phyloP scores from a whole-genome alignment of 2,888 invertebrate species.

The Trichopoda pennipes region DNA sequence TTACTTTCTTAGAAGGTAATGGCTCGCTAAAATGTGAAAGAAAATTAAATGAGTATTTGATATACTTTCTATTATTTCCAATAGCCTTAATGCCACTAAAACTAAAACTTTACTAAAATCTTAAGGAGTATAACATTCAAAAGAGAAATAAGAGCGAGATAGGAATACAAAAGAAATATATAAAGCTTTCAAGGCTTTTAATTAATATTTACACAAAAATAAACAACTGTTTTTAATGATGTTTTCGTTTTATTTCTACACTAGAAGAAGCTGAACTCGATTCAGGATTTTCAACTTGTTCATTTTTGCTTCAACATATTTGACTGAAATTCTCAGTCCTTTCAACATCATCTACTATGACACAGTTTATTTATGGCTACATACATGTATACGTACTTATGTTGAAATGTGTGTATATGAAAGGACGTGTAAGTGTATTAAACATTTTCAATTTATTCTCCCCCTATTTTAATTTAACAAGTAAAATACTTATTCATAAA shows the following conservation, averaged over 20 bases:
- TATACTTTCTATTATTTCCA: background rate
- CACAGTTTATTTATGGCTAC: constrained; percentile 9
- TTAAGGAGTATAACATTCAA: background rate
- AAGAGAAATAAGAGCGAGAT: background rate
- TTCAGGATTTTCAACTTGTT: background rate
- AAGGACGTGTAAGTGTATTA: background rate
- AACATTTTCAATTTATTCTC: too few species aligned
- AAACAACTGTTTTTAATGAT: constrained; percentile 42
- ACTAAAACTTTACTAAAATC: too few species aligned
- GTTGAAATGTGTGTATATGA: background rate
- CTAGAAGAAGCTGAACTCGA: constrained; percentile 11
- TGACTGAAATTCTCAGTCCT: constrained; percentile 10
- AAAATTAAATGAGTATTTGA: constrained; percentile 10
- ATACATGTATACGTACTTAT: background rate
- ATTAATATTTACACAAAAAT: constrained; percentile 44
- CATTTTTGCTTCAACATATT: background rate
- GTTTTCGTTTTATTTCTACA: constrained; percentile 16
- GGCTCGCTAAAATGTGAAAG: constrained; percentile 29
- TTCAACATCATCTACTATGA: background rate
- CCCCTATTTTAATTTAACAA: too few species aligned
- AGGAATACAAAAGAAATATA: background rate
- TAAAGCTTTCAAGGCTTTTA: constrained; percentile 48
- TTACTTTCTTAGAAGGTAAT: constrained; percentile 34
- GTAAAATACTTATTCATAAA: too few species aligned
- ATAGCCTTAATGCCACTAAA: too few species aligned